Evolutionary conservation across 2,113 vertebrate species (phyloP), one percentile per base, ranked within the genome.

Genomic region (Notothenia coriiceps): DNA sequence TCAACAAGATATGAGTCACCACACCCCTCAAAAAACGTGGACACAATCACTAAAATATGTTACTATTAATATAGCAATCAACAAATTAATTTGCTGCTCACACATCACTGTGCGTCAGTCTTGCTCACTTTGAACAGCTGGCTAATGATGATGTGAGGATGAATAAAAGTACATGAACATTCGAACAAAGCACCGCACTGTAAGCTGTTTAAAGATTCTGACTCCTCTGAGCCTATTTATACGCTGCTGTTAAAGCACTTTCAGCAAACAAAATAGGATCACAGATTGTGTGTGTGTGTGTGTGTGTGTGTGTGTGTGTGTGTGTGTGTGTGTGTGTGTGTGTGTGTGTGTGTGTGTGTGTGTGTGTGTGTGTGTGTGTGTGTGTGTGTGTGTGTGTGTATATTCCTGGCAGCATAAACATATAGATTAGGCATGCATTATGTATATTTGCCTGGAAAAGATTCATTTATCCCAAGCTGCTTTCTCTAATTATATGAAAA

Each of bases 1-100:
- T 93, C 92, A 93, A 91, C 90, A 89, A 88, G 85, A 90, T 85
- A 87, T 94, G 93, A 94, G 88, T 94, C 93, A 94, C 88, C 75
- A 86, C 83, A 88, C 85, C 85, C 90, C 78, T 72, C 70, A 65
- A 86, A 89, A 40, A 84, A 84, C 52, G 74, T 91, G 85, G 65
- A 84, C 83, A 80, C 83, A 84, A 86, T 91, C 86, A 76, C 80
- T 87, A 80, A 92, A 92, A 91, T 79, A 84, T 71, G 74, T 71
- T 86, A 80, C 90, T 89, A 88, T 88, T 85, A 86, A 90, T 87
- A 85, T 3, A 79, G 79, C 74, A 80, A 89, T 89, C 84, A 84
- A 57, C 66, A 54, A 62, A 61, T 79, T 84, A 25, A 74, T 74
- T 79, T 52, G 64, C 20, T 43, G 68, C 54, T 71, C 33, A 71